Evolutionary conservation across 2,888 invertebrate species (phyloP).

Genomic region (Drosophila buzzatii): DNA sequence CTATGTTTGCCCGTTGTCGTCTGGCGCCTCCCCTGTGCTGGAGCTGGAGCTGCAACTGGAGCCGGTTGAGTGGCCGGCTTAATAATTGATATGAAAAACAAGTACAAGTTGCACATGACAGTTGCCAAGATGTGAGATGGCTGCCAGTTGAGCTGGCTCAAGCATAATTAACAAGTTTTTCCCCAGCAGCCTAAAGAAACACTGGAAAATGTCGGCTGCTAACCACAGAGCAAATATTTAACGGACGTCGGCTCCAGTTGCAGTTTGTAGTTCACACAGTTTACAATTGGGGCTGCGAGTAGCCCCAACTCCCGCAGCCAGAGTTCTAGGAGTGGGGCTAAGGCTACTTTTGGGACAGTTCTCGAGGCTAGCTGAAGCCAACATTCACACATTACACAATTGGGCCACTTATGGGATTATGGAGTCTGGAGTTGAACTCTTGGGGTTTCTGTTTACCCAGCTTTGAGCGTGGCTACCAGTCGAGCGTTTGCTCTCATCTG

Average conservation of each 20-base stretch:
- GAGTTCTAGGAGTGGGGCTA: background rate
- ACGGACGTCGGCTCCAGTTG: slow-evolving; percentile 65
- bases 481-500: slow-evolving; percentile 18
- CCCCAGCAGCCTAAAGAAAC: slow-evolving; percentile 30
- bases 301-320: background rate
- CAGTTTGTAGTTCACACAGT: slow-evolving; percentile 60
- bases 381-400: slow-evolving; percentile 59
- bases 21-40: slow-evolving; percentile 53
- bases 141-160: slow-evolving; percentile 37
- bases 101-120: slow-evolving; percentile 64
- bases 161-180: slow-evolving; percentile 77
- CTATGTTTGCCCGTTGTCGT: slow-evolving; percentile 67
- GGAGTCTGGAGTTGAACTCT: slow-evolving; percentile 28
- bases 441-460: slow-evolving; percentile 14
- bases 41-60: background rate
- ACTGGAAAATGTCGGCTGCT: slow-evolving; percentile 61
- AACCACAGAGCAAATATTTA: slow-evolving; percentile 66
- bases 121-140: slow-evolving; percentile 54
- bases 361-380: slow-evolving; percentile 21
- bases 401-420: slow-evolving; percentile 70
- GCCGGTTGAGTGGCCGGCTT: slow-evolving; percentile 61
- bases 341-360: slow-evolving; percentile 37
- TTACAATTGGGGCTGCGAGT: slow-evolving; percentile 36
- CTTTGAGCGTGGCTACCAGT: slow-evolving; percentile 28
- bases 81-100: slow-evolving; percentile 81